Evolutionary conservation across 2,113 vertebrate genomes (phyloP), one percentile per base, ranked within the genome.

Genomic region (Vombatus ursinus): DNA sequence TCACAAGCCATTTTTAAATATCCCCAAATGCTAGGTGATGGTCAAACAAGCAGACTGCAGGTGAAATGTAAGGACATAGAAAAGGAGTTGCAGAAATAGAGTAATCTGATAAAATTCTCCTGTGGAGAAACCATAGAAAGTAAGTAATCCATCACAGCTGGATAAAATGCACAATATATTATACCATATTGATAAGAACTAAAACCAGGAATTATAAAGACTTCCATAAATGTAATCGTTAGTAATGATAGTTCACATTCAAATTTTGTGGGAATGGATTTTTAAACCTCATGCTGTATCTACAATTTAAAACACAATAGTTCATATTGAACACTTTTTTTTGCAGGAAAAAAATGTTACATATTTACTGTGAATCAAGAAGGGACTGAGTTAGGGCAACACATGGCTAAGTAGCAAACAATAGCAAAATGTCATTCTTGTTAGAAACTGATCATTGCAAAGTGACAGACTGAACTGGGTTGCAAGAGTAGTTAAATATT

Each of bases 401-500:
- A 92, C 47, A 77, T 84, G 11, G 26, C 12, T 3, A 90, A 92
- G 89, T 94, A 92, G 91, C 44, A 96, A n/a, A n/a, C n/a, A 96
- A 94, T 95, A 89, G 84, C 93, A 31, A 47, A 91, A 97, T 54
- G 52, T 91, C 93, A 50, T 91, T 22, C 91, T 8, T 91, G 50
- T 92, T 95, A 84, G 1, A 95, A 52, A 96, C 92, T 95, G 97
- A 96, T 26, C 96, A 47, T 93, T 95, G 1, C 9, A 0, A 19
- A 95, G 53, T 84, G 68, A 84, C 68, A 22, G 57, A 95, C 48
- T 92, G 26, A 90, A 96, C 94, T 94, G 92, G 93, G 52, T 90
- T 50, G 48, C 26, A 90, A 93, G 95, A 26, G 95, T 95, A 28
- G 97, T 97, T 95, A 97, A 97, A 97, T 93, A 97, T 90, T 96